Evolutionary conservation across 2,797 vertebrate genomes (phyloP), one percentile per base, ranked within the genome.

Genomic region (Champsocephalus esox): DNA sequence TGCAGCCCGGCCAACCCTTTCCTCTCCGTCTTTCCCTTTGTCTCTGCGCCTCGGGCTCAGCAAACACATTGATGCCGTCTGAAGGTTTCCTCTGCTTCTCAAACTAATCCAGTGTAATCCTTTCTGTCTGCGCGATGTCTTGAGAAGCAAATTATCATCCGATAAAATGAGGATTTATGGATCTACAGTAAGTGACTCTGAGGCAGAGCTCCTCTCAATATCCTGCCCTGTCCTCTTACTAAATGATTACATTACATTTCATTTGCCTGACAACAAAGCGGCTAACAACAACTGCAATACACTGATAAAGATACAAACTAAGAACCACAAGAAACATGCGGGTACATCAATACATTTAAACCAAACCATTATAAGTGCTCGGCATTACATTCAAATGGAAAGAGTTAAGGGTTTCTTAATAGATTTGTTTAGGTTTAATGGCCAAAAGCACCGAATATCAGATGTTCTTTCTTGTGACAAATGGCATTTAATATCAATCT

Each of bases 31-130:
- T 75, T 77, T 52, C 77, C 77, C 81, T 84, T 86, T 89, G 84
- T 90, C 80, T 89, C 81, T 79, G 67, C 11, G 81, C 78, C 82
- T 63, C 66, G 55, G 75, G 76, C 78, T 65, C 72, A 75, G 85
- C 77, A 81, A 82, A 85, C 84, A 88, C 41, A 82, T 65, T 86
- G 78, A 85, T 73, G 87, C 73, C 81, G 77, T 60, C 60, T 43
- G 62, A 66, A 65, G 67, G 52, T 70, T 85, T 80, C 73, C 58
- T 63, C 70, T 81, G 68, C 66, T 87, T 82, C 61, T 80, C 66
- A 71, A 43, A 70, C 80, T 89, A 91, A 92, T 88, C 89, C 81
- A 76, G 41, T 66, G 76, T 92, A 91, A 92, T 90, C 82, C 81
- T 3, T 50, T 52, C 67, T 75, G 73, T 77, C 83, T 75, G 75